Percentiles rank a stretch among this genome's conserved stretches.
phyloP scores from a whole-genome alignment of 1,140 invertebrate genomes.

The Papilio xuthus region DNA sequence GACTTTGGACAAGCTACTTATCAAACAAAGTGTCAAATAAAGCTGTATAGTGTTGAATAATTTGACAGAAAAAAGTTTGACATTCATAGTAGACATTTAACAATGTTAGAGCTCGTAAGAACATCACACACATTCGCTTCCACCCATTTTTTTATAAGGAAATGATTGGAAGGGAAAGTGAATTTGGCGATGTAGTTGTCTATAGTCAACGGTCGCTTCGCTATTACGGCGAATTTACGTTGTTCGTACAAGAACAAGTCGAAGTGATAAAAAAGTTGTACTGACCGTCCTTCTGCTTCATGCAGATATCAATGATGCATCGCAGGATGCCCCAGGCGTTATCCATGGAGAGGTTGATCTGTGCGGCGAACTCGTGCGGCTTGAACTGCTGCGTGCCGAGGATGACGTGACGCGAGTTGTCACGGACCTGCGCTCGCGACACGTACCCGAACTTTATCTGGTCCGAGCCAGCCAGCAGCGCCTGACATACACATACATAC shows the following conservation, averaged over 20 bases:
- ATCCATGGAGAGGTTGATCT: conserved; percentile 99
- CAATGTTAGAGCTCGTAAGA: too few species aligned
- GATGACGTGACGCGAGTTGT: conserved; percentile 98
- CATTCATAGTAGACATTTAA: too few species aligned
- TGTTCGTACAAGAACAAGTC: too few species aligned
- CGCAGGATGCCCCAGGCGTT: conserved; percentile 99
- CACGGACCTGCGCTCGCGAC: conserved; percentile 94
- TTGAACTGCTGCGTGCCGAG: conserved; percentile 99
- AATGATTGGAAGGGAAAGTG: not conserved
- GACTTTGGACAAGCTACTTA: too few species aligned
- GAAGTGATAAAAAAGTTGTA: not conserved
- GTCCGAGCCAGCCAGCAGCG: conserved; percentile 97
- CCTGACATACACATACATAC: conserved; percentile 66
- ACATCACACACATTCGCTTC: too few species aligned
- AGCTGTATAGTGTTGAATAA: too few species aligned
- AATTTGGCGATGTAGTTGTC: too few species aligned
- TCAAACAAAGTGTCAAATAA: too few species aligned
- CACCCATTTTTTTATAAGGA: too few species aligned
- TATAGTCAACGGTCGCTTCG: too few species aligned
- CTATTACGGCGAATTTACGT: too few species aligned
- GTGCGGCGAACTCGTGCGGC: conserved; percentile 98
- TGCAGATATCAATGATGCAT: conserved; percentile 98
- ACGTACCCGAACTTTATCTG: conserved; percentile 99
- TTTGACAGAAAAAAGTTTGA: too few species aligned
- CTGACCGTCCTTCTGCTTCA: conserved; percentile 98